Evolutionary conservation across 2,797 vertebrate species (phyloP), one percentile per base, ranked within the genome.

Genomic region (Pseudomugil tenellus): DNA sequence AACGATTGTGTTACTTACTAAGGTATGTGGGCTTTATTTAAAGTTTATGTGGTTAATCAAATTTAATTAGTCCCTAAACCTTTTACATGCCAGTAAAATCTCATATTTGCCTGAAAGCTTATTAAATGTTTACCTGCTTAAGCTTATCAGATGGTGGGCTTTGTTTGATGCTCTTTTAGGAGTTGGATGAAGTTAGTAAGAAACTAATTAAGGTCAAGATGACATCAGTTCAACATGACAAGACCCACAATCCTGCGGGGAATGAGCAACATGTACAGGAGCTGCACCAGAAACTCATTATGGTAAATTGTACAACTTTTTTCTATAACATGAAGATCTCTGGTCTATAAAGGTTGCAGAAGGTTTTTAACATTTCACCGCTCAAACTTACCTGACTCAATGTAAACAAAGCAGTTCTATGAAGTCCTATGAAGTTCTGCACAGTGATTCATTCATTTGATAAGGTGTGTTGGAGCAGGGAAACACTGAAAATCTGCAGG

Each of bases 201-300:
- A 93, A 96, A 76, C 88, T 97, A 86, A 92, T 96, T 72, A 95
- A 94, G 80, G 92, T 87, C 83, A 97, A 94, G 88, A 93, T 96
- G 85, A 91, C 83, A 32, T 93, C 91, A 60, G 84, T 93, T 62
- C 83, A 81, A 81, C 93, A 80, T 63, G 89, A 92, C 72, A 94
- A 95, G 89, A 91, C 74, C 81, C 81, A 88, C 66, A 86, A 72
- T 86, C 80, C 90, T 39, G 76, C 84, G 81, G 79, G 89, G 83
- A 94, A 90, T 89, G 93, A 96, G 74, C 95, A 95, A 79, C 89
- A 93, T 54, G 60, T 95, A 58, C 93, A 96, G 88, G 94, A 95
- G 79, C 93, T 98, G 74, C 91, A 94, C 41, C 93, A 95, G 77
- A 95, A 90, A 88, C 87, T 97, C 32, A 90, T 71, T 74, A 90